Base-by-base conservation (phyloP, 2,888 invertebrate species). In the Erannis defoliaria region DNA sequence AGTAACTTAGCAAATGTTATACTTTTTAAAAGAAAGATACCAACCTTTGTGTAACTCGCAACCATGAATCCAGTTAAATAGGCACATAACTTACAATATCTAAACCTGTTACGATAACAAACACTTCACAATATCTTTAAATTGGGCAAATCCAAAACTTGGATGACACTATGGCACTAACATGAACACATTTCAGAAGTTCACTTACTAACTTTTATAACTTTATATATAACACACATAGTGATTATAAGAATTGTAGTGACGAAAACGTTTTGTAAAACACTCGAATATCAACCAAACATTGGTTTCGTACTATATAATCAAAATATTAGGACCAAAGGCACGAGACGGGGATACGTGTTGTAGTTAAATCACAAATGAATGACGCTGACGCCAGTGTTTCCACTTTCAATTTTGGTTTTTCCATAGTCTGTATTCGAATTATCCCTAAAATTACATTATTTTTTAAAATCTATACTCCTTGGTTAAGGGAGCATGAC, bases 311-410 rank as follows among this genome's bases (percentile, higher is more conserved):
- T 45, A 37, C 35, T 45, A 23, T 26, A 23, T 18, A 45, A 5
- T 19, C 1, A 12, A n/a, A 51, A 38, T 50, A 29, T 9, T 19
- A 18, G 1, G 21, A 50, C 2, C 5, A 12, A 38, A 51, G 19
- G 40, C 38, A 29, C 31, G 19, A 26, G 26, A 26, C 26, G 26
- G 8, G 12, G 8, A 62, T 61, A 65, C 63, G 62, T 49, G 48
- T 48, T 45, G 31, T 4, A 45, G n/a, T 29, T 40, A 55, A 42
- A 46, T 55, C 54, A 68, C 60, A 66, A 75, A 74, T 78, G 79
- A 75, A 74, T 78, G 79, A 80, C 80, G 79, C 80, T 78, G 77
- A 72, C 71, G n/a, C n/a, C n/a, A n/a, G n/a, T n/a, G n/a, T n/a
- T n/a, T n/a, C n/a, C n/a, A n/a, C n/a, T n/a, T n/a, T n/a, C n/a